Percentiles rank a stretch among this genome's conserved stretches.
phyloP scores from a whole-genome alignment of 2,113 vertebrate species.

The Ciconia stormi region DNA sequence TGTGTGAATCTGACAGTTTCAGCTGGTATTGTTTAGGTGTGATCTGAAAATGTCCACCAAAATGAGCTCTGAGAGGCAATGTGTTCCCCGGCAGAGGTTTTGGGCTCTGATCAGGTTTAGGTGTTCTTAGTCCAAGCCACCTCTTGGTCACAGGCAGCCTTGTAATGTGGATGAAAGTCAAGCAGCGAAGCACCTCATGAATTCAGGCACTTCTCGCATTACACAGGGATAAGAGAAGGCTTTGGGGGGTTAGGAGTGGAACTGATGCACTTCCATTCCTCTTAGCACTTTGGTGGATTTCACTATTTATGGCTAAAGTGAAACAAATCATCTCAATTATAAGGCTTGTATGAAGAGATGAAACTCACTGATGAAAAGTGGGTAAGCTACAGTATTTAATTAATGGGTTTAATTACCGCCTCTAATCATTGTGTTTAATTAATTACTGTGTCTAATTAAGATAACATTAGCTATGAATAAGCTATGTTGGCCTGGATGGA shows the following conservation, averaged over 20 bases:
- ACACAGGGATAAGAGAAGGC: not conserved
- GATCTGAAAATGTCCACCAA: not conserved
- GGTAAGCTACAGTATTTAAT: slow-evolving; percentile 25
- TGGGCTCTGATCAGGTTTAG: not conserved
- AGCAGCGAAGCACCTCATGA: not conserved
- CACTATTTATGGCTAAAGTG: not conserved
- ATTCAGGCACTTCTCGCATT: not conserved
- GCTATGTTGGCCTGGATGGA: not conserved
- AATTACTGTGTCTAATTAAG: slow-evolving; percentile 31
- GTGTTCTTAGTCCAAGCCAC: not conserved
- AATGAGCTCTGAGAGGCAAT: not conserved
- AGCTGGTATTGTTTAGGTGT: rapidly evolving
- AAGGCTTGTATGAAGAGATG: not conserved
- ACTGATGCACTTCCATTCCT: not conserved
- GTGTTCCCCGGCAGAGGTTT: not conserved
- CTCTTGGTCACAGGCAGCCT: not conserved
- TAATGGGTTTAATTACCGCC: slow-evolving; percentile 32
- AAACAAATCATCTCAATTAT: slow-evolving; percentile 22
- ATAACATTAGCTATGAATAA: slow-evolving; percentile 7
- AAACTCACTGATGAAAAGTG: not conserved
- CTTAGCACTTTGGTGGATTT: not conserved
- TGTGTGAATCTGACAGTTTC: not conserved
- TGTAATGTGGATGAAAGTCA: not conserved
- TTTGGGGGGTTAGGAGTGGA: not conserved
- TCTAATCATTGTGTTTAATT: slow-evolving; percentile 28